Evolutionary conservation across 2,113 vertebrate species (phyloP).

Genomic region (Opisthocomus hoazin): DNA sequence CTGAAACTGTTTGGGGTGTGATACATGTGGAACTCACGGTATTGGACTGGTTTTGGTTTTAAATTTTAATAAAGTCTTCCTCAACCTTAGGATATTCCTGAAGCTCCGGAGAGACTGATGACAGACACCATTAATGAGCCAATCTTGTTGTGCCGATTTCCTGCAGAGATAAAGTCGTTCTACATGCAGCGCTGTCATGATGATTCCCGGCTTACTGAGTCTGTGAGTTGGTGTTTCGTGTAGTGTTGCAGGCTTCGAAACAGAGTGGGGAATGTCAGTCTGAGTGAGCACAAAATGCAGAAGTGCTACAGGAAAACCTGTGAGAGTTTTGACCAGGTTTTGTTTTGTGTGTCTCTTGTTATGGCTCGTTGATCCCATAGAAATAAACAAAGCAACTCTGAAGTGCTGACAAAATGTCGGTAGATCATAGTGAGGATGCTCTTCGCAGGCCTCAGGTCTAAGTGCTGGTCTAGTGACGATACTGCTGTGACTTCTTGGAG

Average conservation of each 20-base stretch:
- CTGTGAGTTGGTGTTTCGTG: constrained; percentile 69
- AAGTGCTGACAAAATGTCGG: not conserved
- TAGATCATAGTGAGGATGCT: not conserved
- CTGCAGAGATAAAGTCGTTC: constrained; percentile 94
- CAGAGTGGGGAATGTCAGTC: not conserved
- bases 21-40: not conserved
- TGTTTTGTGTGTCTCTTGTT: not conserved
- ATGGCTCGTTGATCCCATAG: fast-evolving
- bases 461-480: not conserved
- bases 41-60: not conserved
- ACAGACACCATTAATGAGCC: constrained; percentile 94
- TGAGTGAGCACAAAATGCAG: fast-evolving
- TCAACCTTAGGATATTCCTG: constrained; percentile 86
- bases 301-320: fast-evolving
- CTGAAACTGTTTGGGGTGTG: not conserved
- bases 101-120: constrained; percentile 95
- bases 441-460: too few species aligned
- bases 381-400: not conserved
- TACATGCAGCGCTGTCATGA: constrained; percentile 95
- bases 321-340: not conserved
- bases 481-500: not conserved
- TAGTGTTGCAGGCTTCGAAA: not conserved
- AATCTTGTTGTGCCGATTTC: constrained; percentile 93
- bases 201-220: constrained; percentile 89
- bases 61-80: not conserved